phyloP scores from a whole-genome alignment of 2,797 vertebrate species.

The Chiloscyllium punctatum region DNA sequence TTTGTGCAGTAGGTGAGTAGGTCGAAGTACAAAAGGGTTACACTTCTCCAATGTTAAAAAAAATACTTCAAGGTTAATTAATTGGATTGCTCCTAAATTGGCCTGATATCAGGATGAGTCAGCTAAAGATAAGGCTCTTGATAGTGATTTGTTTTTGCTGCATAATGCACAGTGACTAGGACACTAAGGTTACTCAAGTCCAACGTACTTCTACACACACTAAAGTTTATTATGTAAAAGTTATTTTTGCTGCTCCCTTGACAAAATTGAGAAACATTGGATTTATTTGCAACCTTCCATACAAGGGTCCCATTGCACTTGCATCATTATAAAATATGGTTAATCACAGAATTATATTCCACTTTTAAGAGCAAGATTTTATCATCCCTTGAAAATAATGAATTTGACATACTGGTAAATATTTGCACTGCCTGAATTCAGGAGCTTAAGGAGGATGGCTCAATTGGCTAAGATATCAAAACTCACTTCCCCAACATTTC shows the following conservation, averaged over 20 bases:
- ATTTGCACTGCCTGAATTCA: not conserved
- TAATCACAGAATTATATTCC: not conserved
- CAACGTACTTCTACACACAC: not conserved
- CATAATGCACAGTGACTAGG: not conserved
- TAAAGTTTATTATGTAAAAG: too few species aligned
- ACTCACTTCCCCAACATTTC: not conserved
- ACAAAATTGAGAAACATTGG: not conserved
- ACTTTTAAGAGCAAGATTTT: not conserved
- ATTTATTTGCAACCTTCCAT: not conserved
- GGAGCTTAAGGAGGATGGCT: not conserved
- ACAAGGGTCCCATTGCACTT: not conserved
- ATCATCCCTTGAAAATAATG: not conserved
- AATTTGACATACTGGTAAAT: not conserved
- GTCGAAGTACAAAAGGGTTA: not conserved
- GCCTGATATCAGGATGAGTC: slow-evolving; percentile 6
- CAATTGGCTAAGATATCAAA: not conserved
- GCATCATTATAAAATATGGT: not conserved
- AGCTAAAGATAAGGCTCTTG: slow-evolving; percentile 13
- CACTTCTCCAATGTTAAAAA: not conserved
- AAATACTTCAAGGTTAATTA: not conserved
- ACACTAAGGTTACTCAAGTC: not conserved
- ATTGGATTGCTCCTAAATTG: not conserved
- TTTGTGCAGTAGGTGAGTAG: not conserved
- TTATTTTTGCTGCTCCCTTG: not conserved
- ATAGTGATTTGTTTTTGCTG: not conserved